Evolutionary conservation across 2,888 invertebrate species (phyloP).

Genomic region (Strigamia crassipes): DNA sequence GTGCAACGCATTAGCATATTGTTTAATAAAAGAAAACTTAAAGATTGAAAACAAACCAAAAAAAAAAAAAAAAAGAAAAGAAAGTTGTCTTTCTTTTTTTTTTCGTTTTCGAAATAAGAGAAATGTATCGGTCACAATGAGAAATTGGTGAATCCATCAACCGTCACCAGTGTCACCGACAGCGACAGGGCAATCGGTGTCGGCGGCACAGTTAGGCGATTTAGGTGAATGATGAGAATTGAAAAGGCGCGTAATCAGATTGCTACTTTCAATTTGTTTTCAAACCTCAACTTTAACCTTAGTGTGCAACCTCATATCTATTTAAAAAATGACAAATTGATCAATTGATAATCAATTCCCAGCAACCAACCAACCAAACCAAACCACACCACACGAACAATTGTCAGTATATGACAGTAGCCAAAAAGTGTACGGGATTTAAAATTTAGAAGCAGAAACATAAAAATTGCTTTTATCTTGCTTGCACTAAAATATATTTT

Average conservation of each 20-base stretch:
- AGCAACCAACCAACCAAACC: neutral
- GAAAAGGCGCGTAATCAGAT: neutral
- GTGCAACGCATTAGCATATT: too few species aligned
- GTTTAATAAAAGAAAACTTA: neutral
- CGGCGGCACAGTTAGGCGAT: neutral
- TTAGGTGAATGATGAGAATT: conserved; percentile 3
- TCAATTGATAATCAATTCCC: neutral
- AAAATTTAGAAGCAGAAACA: too few species aligned
- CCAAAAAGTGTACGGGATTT: too few species aligned
- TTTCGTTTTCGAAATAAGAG: neutral
- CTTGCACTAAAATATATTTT: too few species aligned
- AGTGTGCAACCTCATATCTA: conserved; percentile 9
- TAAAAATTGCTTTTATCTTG: too few species aligned
- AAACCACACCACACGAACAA: too few species aligned
- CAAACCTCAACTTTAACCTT: conserved; percentile 7
- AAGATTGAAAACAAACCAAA: neutral
- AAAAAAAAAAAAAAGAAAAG: neutral
- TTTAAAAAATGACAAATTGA: neutral
- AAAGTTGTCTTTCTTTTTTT: too few species aligned
- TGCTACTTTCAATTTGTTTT: conserved; percentile 21
- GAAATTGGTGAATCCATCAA: conserved; percentile 13
- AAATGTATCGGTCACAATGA: conserved; percentile 18
- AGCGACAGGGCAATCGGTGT: neutral
- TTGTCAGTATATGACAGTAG: too few species aligned
- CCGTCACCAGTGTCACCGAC: neutral